phyloP scores from a whole-genome alignment of 2,888 invertebrate species.

The Steinernema scapterisci region DNA sequence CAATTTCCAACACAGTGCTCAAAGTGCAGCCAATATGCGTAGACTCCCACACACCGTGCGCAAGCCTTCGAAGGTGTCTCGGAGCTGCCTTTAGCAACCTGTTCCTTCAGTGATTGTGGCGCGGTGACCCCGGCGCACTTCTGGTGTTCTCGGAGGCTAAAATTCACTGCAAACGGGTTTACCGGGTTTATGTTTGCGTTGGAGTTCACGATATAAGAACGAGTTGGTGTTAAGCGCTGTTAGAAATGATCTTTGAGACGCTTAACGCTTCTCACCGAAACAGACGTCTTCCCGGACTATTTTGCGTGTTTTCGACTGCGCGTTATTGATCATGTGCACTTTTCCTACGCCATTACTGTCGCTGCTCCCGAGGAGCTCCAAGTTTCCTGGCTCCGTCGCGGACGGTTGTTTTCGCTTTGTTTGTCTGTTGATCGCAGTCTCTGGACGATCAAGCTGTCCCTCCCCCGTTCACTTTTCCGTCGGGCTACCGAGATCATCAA shows the following conservation, averaged over 20 bases:
- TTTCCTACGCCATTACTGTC: too few species aligned
- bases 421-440: too few species aligned
- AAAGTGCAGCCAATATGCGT: conserved; percentile 8
- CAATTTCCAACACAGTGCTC: not conserved
- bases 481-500: too few species aligned
- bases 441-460: too few species aligned
- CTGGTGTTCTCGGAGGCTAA: conserved; percentile 14
- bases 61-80: conserved; percentile 6
- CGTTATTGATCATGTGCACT: not conserved
- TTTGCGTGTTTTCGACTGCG: not conserved
- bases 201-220: conserved; percentile 19
- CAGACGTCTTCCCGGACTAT: not conserved
- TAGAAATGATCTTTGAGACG: conserved; percentile 3
- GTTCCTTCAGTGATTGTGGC: conserved; percentile 13
- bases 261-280: not conserved
- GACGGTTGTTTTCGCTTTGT: too few species aligned
- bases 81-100: conserved; percentile 24
- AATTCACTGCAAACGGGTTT: conserved; percentile 22
- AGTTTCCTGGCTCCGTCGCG: too few species aligned
- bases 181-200: conserved; percentile 27
- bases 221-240: not conserved
- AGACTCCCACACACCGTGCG: not conserved
- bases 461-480: too few species aligned
- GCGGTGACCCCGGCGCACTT: conserved; percentile 32
- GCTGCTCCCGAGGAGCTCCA: too few species aligned